phyloP scores from a whole-genome alignment of 2,888 invertebrate species.

The Trissolcus brochymenae region DNA sequence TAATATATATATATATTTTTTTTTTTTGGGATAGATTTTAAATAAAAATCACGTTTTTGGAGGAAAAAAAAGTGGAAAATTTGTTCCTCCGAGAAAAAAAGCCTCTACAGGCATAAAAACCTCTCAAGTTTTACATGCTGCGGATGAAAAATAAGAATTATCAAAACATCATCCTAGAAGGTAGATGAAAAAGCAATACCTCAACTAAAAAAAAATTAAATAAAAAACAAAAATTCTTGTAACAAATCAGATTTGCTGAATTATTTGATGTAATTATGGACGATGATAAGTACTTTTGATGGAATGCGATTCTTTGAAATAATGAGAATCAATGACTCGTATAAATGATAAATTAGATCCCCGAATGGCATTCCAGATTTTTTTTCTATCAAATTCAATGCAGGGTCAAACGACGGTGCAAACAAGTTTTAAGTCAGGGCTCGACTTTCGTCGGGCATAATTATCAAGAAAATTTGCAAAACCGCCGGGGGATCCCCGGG shows the following conservation, averaged over 20 bases:
- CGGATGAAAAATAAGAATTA: too few species aligned
- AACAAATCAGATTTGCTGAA: too few species aligned
- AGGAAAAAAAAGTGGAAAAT: too few species aligned
- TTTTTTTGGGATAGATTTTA: too few species aligned
- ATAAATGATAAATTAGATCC: slow-evolving; percentile 36
- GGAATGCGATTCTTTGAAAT: slow-evolving; percentile 58
- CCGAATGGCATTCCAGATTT: neutral
- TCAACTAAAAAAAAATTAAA: too few species aligned
- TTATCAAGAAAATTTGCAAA: slow-evolving; percentile 46
- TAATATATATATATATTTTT: too few species aligned
- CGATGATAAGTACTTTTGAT: slow-evolving; percentile 62
- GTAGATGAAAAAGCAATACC: too few species aligned
- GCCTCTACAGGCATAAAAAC: too few species aligned
- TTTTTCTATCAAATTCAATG: slow-evolving; percentile 16
- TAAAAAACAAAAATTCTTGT: neutral
- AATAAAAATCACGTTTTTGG: too few species aligned
- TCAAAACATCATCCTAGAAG: too few species aligned
- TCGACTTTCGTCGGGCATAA: slow-evolving; percentile 25
- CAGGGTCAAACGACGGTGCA: slow-evolving; percentile 17
- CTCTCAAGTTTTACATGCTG: too few species aligned
- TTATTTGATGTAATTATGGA: slow-evolving; percentile 54
- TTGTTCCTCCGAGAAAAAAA: too few species aligned
- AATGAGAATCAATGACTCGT: slow-evolving; percentile 55
- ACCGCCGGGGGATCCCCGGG: slow-evolving; percentile 62
- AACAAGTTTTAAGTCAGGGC: slow-evolving; percentile 16